Evolutionary conservation across 2,113 vertebrate species (phyloP).

Genomic region (Thinocorus orbignyianus): DNA sequence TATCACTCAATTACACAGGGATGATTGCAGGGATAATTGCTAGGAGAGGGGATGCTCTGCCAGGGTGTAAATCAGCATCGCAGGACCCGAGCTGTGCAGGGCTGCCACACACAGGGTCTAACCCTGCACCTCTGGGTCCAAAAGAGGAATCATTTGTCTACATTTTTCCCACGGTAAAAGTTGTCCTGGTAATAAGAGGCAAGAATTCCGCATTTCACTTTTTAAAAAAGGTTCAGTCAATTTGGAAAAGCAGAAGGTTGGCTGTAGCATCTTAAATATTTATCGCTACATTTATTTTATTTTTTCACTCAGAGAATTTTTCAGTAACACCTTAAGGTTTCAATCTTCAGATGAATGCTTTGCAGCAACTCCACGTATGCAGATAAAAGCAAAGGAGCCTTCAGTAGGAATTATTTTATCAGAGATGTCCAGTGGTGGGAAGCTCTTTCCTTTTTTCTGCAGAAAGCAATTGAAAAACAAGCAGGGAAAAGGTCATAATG

Average conservation of each 20-base stretch:
- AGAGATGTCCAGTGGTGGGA: neutral
- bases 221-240: neutral
- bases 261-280: neutral
- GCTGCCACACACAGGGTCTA: neutral
- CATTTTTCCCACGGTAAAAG: neutral
- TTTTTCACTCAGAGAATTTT: neutral
- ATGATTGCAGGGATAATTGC: neutral
- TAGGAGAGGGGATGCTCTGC: neutral
- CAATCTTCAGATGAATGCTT: neutral
- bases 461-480: conserved; percentile 1
- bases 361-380: neutral
- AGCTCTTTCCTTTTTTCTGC: neutral
- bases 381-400: neutral
- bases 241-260: neutral
- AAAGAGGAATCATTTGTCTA: neutral
- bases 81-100: neutral
- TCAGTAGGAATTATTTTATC: neutral
- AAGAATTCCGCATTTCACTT: neutral
- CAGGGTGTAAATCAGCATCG: neutral
- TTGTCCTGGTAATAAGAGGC: neutral
- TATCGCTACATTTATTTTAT: neutral
- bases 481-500: neutral
- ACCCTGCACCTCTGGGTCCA: neutral
- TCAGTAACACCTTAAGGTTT: neutral
- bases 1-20: neutral